Evolutionary conservation across 2,113 vertebrate species (phyloP).

Genomic region (Hirundichthys speculiger): DNA sequence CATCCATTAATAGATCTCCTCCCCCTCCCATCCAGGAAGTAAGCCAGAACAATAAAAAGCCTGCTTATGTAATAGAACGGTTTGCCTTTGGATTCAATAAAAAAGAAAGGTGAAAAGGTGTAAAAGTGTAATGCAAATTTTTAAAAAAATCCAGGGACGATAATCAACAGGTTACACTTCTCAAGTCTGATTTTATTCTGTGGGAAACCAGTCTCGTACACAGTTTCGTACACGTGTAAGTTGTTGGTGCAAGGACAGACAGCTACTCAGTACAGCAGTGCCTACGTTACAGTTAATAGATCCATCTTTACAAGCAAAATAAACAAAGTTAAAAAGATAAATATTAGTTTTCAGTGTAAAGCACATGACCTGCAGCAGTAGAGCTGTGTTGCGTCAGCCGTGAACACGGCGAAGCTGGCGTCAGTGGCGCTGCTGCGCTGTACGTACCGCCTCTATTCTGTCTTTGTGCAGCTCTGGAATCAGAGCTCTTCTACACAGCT

Average conservation of each 20-base stretch:
- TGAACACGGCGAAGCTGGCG: slow-evolving; percentile 58
- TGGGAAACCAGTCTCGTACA: slow-evolving; percentile 47
- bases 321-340: slow-evolving; percentile 68
- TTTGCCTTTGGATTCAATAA: no score
- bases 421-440: slow-evolving; percentile 60
- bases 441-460: slow-evolving; percentile 46
- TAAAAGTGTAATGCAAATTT: no score
- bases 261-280: slow-evolving; percentile 62
- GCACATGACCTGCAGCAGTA: slow-evolving; percentile 37
- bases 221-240: slow-evolving; percentile 59
- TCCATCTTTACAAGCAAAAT: slow-evolving; percentile 66
- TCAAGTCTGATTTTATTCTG: slow-evolving; percentile 63
- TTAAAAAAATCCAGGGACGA: background rate
- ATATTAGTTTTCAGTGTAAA: slow-evolving; percentile 62
- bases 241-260: slow-evolving; percentile 60
- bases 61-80: no score
- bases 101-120: no score
- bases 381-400: slow-evolving; percentile 65
- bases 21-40: no score
- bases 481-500: slow-evolving; percentile 55
- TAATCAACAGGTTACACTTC: slow-evolving; percentile 22
- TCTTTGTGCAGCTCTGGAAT: slow-evolving; percentile 36
- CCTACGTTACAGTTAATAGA: slow-evolving; percentile 51
- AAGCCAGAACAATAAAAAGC: no score
- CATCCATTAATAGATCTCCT: no score